Base-by-base conservation (phyloP, 1,140 invertebrate genomes). In the Diorhabda elongata region DNA sequence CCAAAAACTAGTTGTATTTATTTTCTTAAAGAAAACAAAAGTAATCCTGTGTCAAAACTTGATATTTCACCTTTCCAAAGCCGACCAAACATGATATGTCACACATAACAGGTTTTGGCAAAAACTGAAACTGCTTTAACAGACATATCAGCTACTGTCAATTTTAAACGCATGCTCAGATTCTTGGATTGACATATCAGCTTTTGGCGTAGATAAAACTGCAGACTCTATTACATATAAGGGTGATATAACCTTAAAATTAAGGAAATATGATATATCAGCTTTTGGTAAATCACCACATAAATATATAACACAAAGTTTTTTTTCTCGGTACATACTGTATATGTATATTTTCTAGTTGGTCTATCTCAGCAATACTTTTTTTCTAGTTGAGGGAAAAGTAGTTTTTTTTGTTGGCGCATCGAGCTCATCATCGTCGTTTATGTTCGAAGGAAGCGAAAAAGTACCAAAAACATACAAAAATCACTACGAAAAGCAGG, bases 401-500 rank as follows among this genome's bases (percentile, higher is more conserved):
- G n/a, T 8, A 8, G 6, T 52, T 52, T 52, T 52, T 52, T 52
- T 69, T n/a, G 42, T 44, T 11, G 44, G 43, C n/a, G 44, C 61
- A 44, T 8, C 61, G 44, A 62, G 26, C 64, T 44, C 64, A 58
- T 56, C 47, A 65, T 41, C 47, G 52, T 65, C 47, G 47, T 65
- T 65, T 58, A 52, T 42, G 64, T 65, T 45, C n/a, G 47, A 43
- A 65, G 64, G 64, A 45, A 45, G 42, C 41, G 47, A 65, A 62
- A 65, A 65, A 65, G 44, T 58, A 58, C 42, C 64, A 52, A 65
- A 65, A 65, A 65, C 64, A 65, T 42, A 65, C 52, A 52, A 65
- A 65, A 65, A 65, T 65, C 64, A 65, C 64, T 56, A 56, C 56
- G 64, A 58, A 65, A 65, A 65, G 44, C 64, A 58, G 41, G 64